Evolutionary conservation across 64 coral and sea anemone species (phyloP), one percentile per base, ranked within the genome.

Genomic region (Catalaphyllia jardinei): DNA sequence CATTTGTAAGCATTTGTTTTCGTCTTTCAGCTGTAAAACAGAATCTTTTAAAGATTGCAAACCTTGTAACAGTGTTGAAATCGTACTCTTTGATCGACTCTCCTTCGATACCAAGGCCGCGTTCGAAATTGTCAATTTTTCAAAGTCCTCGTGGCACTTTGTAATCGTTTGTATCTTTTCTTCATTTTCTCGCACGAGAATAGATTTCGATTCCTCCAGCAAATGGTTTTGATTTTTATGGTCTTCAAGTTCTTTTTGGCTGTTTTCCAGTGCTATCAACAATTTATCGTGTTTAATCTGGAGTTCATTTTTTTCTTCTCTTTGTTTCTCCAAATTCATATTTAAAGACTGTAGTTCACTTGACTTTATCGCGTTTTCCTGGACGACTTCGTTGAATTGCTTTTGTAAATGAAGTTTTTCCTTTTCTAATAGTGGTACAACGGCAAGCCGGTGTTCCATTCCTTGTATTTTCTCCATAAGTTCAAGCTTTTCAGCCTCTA

Each of bases 391-490:
- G 39, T 87, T 92, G 33, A 87, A 46, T 20, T 92, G 90, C 10
- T 77, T 62, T 67, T 92, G 90, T 60, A 92, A 61, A n/a, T 76
- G 82, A 63, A 92, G 73, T 59, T 92, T 92, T 79, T 92, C 90
- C 20, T 92, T 92, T 72, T 92, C 90, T 42, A 92, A 51, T 62
- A 87, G 75, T 79, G 90, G 24, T 63, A 86, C 80, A 6, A 86
- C 84, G 13, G 83, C 72, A 0, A 92, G 73, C 9, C 79, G 76
- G 12, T 78, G 74, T 39, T 92, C 83, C 64, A 75, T 92, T 10
- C 74, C 72, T 24, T 67, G 57, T 38, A 75, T 49, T 92, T 78
- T 92, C 76, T 77, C 54, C 54, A 77, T 86, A 28, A 83, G 42
- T 60, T 65, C 46, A 33, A 29, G 62, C 15, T 78, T 84, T 80